phyloP scores from a whole-genome alignment of 2,888 invertebrate species.

The Euphydryas editha region DNA sequence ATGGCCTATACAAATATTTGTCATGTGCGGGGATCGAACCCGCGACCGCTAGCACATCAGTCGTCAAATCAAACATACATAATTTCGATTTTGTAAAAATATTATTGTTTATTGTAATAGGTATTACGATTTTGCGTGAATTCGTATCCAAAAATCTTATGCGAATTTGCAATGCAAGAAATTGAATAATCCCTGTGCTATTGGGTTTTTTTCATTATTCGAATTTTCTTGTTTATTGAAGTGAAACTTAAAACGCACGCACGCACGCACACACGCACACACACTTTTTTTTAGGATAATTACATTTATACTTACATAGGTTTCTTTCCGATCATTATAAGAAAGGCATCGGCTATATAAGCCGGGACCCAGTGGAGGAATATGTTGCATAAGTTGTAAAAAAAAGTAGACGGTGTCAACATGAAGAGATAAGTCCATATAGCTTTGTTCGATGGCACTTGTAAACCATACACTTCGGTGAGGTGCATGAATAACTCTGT shows the following conservation, averaged over 20 bases:
- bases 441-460: slow-evolving; percentile 81
- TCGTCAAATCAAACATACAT: no score
- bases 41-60: no score
- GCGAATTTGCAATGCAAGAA: no score
- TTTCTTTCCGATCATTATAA: slow-evolving; percentile 83
- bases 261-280: slow-evolving; percentile 86
- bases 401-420: slow-evolving; percentile 82
- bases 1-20: no score
- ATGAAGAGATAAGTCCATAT: slow-evolving; percentile 87
- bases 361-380: slow-evolving; percentile 86
- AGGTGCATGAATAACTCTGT: slow-evolving; percentile 81
- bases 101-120: no score
- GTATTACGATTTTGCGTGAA: no score
- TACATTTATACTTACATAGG: slow-evolving; percentile 83
- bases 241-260: slow-evolving; percentile 84
- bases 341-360: slow-evolving; percentile 82
- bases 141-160: no score
- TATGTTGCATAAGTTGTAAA: slow-evolving; percentile 82
- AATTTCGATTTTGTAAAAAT: no score
- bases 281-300: no score
- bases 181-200: slow-evolving; percentile 82
- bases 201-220: no score
- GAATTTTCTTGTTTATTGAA: no score
- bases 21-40: no score
- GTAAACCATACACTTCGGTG: slow-evolving; percentile 78